Conservation (phyloP, 2,888 invertebrate genomes). For the Dryadula phaetusa region DNA sequence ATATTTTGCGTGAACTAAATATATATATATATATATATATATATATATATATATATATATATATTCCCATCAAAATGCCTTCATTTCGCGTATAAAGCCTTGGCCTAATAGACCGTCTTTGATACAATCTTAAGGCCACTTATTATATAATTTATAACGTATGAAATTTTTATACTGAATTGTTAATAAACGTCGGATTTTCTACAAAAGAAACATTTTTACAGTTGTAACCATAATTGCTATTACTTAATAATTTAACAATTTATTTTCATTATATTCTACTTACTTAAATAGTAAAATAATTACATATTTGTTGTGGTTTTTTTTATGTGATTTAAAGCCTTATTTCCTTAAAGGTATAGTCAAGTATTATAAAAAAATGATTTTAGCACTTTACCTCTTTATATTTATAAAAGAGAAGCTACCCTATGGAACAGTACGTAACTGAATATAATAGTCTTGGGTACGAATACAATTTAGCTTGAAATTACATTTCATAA, state of each 20-base stretch:
- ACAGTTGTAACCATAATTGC: not conserved
- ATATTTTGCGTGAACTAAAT: conserved; percentile 38
- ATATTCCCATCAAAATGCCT: conserved; percentile 17
- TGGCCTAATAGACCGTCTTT: conserved; percentile 24
- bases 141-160: conserved; percentile 23
- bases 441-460: too few relatives aligned
- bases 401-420: too few relatives aligned
- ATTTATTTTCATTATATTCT: not conserved
- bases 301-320: not conserved
- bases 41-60: not conserved
- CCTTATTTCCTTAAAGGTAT: too few relatives aligned
- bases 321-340: not conserved
- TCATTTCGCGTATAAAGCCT: conserved; percentile 16
- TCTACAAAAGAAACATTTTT: conserved; percentile 13
- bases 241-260: too few relatives aligned
- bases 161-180: conserved; percentile 1
- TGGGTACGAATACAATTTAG: too few relatives aligned
- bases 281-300: not conserved
- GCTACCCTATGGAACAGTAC: too few relatives aligned
- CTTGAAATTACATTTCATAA: too few relatives aligned
- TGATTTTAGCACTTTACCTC: too few relatives aligned
- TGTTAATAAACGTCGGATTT: conserved; percentile 4
- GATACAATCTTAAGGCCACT: conserved; percentile 21
- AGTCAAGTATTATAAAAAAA: too few relatives aligned
- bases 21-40: not conserved